A percentile compares a stretch with the other conserved stretches of the same genome.
These are phyloP conservation scores for Leucophora obtusa DNA, from an alignment of 2,888 invertebrate genomes.

Conservation along the genomic window DNA sequence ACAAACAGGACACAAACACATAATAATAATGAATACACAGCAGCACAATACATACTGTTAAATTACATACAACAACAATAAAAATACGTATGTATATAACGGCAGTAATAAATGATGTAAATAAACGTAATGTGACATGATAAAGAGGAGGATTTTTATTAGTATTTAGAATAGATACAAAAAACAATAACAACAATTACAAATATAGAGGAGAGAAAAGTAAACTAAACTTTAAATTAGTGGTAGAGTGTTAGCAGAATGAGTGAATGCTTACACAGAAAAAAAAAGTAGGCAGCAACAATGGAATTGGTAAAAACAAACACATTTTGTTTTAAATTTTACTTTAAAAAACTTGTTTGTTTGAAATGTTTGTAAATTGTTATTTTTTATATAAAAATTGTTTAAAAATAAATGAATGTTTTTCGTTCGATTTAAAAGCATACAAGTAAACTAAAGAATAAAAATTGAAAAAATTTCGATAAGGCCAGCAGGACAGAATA, in stretches of 20 bases:
- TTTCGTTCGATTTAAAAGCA: too few species aligned
- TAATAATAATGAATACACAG: background rate
- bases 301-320: too few species aligned
- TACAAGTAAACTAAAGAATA: too few species aligned
- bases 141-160: conserved; percentile 7
- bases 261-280: background rate
- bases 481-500: too few species aligned
- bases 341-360: too few species aligned
- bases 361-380: too few species aligned
- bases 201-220: background rate
- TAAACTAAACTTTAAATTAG: conserved; percentile 34
- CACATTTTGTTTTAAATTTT: too few species aligned
- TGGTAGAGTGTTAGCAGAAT: background rate
- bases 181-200: background rate
- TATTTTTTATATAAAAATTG: too few species aligned
- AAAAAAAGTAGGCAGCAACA: too few species aligned
- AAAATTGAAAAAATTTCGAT: too few species aligned
- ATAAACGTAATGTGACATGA: conserved; percentile 34
- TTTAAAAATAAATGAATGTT: too few species aligned
- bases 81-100: background rate
- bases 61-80: background rate
- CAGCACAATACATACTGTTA: background rate
- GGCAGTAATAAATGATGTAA: conserved; percentile 33
- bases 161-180: background rate
- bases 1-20: conserved; percentile 2